phyloP scores from a whole-genome alignment of 1,140 invertebrate genomes.

The Neoseiulus cucumeris region DNA sequence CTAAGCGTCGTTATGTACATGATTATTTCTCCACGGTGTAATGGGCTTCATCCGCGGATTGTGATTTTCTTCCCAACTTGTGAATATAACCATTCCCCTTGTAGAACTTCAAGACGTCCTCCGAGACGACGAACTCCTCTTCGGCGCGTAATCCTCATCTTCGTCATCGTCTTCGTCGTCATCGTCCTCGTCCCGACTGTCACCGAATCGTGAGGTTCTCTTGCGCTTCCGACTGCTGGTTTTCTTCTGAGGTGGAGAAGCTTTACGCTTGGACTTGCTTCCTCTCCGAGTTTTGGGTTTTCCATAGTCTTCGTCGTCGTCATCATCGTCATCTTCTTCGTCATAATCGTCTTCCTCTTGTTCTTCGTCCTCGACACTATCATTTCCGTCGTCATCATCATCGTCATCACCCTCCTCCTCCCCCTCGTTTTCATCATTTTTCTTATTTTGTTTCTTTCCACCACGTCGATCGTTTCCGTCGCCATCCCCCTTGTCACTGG shows the following conservation, averaged over 20 bases:
- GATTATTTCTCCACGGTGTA: no score
- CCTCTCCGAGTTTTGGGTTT: background rate
- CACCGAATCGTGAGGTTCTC: background rate
- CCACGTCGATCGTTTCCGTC: background rate
- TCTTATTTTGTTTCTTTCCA: background rate
- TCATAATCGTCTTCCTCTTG: background rate
- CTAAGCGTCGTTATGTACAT: no score
- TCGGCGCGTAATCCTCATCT: constrained; percentile 5
- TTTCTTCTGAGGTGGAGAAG: background rate
- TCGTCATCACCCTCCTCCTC: background rate
- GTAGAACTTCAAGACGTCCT: background rate
- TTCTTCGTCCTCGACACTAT: background rate
- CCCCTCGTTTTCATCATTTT: background rate
- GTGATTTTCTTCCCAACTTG: no score
- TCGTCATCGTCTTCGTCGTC: background rate
- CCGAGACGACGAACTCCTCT: background rate
- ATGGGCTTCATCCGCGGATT: no score
- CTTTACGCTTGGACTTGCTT: background rate
- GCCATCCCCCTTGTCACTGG: background rate
- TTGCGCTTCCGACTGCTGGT: background rate
- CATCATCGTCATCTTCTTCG: background rate
- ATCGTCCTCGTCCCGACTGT: background rate
- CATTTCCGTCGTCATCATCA: background rate
- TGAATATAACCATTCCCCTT: no score
- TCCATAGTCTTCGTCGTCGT: constrained; percentile 6